Conservation (phyloP, 1,140 invertebrate species). For the Andrena cerasifolii region DNA sequence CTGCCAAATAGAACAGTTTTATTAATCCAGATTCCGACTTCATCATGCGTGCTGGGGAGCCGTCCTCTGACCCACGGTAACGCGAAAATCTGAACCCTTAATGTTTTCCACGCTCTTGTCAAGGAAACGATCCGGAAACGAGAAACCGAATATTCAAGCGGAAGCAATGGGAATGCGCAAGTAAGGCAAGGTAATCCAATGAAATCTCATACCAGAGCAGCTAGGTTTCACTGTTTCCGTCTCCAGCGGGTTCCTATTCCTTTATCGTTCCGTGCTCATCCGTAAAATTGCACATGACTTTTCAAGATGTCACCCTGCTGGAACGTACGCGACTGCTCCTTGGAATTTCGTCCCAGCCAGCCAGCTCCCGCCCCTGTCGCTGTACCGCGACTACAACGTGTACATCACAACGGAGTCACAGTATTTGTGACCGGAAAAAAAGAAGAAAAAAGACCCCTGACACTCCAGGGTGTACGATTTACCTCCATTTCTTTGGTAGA, state of each 20-base stretch:
- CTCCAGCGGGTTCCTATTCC: constrained; percentile 8
- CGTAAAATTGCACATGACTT: constrained; percentile 65
- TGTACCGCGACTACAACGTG: not conserved
- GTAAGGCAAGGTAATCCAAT: constrained; percentile 35
- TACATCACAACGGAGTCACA: constrained; percentile 6
- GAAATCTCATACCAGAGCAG: constrained; percentile 30
- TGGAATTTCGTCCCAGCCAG: constrained; percentile 7
- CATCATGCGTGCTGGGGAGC: no score
- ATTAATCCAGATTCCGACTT: no score
- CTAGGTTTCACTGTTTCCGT: constrained; percentile 31
- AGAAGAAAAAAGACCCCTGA: constrained; percentile 30
- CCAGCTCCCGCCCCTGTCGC: constrained; percentile 6
- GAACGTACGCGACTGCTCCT: constrained; percentile 45
- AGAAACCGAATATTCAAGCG: constrained; percentile 12
- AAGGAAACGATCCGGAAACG: not conserved
- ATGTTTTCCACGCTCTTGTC: constrained; percentile 1
- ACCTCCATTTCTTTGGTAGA: constrained; percentile 19
- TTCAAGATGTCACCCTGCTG: constrained; percentile 47
- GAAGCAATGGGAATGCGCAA: constrained; percentile 2
- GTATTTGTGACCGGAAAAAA: constrained; percentile 9
- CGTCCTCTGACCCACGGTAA: not conserved
- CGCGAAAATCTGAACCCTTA: not conserved
- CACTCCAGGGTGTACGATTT: constrained; percentile 30
- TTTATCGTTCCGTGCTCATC: constrained; percentile 59
- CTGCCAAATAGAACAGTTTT: no score